Percentiles rank a stretch among this genome's conserved stretches.
phyloP scores from a whole-genome alignment of 1,140 invertebrate genomes.

The Drosophila repleta region DNA sequence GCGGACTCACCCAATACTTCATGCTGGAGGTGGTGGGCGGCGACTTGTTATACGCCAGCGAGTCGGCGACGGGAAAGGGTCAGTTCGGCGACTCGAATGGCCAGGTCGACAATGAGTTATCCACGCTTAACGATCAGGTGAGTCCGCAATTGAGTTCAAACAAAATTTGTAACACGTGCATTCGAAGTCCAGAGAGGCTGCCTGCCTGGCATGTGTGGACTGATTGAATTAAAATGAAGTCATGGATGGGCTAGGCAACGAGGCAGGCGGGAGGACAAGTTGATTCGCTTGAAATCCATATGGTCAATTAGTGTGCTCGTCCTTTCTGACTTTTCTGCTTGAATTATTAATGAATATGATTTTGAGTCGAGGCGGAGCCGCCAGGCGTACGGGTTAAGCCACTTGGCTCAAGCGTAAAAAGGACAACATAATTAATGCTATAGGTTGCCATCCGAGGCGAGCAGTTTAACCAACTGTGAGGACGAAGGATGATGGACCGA shows the following conservation, averaged over 20 bases:
- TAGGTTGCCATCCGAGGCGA: constrained; percentile 32
- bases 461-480: constrained; percentile 45
- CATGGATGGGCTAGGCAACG: constrained; percentile 12
- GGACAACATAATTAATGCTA: constrained; percentile 79
- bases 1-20: constrained; percentile 92
- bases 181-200: neutral
- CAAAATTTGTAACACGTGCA: constrained; percentile 38
- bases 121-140: constrained; percentile 86
- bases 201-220: neutral
- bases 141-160: constrained; percentile 50
- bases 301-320: constrained; percentile 77
- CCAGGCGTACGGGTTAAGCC: constrained; percentile 2
- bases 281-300: constrained; percentile 69
- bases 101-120: constrained; percentile 85
- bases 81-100: constrained; percentile 82
- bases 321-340: constrained; percentile 76
- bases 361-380: constrained; percentile 22
- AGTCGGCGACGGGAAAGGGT: constrained; percentile 43
- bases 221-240: constrained; percentile 65
- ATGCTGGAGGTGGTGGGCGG: constrained; percentile 91
- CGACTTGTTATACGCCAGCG: constrained; percentile 84
- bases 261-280: constrained; percentile 13
- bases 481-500: neutral
- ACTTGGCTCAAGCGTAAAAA: constrained; percentile 65
- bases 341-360: constrained; percentile 76